Base-by-base conservation (phyloP, 1,140 invertebrate species). In the Oncopodura yosiiana region DNA sequence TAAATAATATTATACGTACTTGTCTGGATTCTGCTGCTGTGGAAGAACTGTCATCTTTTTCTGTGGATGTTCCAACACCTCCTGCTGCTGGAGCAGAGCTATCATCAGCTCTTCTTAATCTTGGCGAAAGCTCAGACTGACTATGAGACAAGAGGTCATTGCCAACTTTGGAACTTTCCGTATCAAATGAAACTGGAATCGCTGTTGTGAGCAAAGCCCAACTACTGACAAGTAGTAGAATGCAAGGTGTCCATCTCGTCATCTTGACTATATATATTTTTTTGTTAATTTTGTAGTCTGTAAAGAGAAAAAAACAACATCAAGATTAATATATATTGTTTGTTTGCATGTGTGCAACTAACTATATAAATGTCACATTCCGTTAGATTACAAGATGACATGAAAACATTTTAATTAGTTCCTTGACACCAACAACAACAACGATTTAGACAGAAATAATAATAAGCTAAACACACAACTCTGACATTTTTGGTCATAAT, bases 121-220 rank as follows among this genome's bases (percentile, higher is more conserved):
- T 38, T 3, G 53, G 44, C 19, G 58, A 52, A 4, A 61, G 41
- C 38, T 64, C 62, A 16, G 62, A 58, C 36, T 64, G 57, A n/a
- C n/a, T n/a, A n/a, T n/a, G n/a, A 11, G 59, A 64, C 29, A 64
- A 36, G 30, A 64, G 37, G 49, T 64, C 62, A 53, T 58, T 58
- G 19, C 53, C 59, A 48, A 58, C 42, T 53, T 59, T 61, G 21
- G 27, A 24, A 16, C 21, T 49, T 19, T 9, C 3, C 6, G 49
- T 16, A 39, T 59, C 57, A 44, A 56, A 61, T 1, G 62, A 53
- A 9, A 61, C 59, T 29, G 62, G 62, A 52, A 53, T 23, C 38
- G 53, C 32, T n/a, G n/a, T n/a, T n/a, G n/a, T n/a, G 11, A 41
- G 39, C 12, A 53, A 39, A 8, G 36, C 37, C 32, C 30, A 43